A percentile compares a stretch with the other conserved stretches of the same genome.
phyloP scores from a whole-genome alignment of 2,797 vertebrate genomes.

The Pempheris klunzingeri region DNA sequence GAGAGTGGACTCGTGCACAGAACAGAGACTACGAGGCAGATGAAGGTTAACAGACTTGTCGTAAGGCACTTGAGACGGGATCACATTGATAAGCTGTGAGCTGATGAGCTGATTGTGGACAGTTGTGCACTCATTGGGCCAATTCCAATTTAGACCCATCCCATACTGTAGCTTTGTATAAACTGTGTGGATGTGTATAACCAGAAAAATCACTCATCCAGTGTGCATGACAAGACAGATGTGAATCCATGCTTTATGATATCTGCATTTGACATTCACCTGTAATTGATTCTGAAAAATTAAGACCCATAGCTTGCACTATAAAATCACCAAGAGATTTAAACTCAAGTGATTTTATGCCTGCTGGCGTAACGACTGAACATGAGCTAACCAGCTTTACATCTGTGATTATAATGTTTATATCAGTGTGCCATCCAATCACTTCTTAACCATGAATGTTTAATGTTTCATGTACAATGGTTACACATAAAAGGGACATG shows the following conservation, averaged over 20 bases:
- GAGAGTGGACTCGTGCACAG: no score
- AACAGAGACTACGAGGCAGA: no score
- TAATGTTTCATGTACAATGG: not conserved
- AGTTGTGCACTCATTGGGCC: no score
- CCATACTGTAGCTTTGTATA: not conserved
- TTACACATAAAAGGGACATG: not conserved
- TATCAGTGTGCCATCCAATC: not conserved
- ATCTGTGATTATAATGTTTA: not conserved
- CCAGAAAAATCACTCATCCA: not conserved
- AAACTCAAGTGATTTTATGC: conserved; percentile 21
- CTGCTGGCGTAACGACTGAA: conserved; percentile 1
- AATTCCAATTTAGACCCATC: no score
- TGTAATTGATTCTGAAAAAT: not conserved
- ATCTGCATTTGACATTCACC: conserved; percentile 10
- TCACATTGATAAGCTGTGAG: no score
- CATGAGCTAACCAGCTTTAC: not conserved
- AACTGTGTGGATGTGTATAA: not conserved
- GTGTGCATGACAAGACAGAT: not conserved
- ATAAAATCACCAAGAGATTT: not conserved
- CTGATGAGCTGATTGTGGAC: no score
- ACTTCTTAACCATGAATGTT: not conserved
- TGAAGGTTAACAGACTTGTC: no score
- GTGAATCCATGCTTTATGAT: not conserved
- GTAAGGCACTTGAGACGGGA: no score
- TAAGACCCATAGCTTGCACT: not conserved